Evolutionary conservation across 2,797 vertebrate genomes (phyloP).

Genomic region (Pangasius larnaudii): DNA sequence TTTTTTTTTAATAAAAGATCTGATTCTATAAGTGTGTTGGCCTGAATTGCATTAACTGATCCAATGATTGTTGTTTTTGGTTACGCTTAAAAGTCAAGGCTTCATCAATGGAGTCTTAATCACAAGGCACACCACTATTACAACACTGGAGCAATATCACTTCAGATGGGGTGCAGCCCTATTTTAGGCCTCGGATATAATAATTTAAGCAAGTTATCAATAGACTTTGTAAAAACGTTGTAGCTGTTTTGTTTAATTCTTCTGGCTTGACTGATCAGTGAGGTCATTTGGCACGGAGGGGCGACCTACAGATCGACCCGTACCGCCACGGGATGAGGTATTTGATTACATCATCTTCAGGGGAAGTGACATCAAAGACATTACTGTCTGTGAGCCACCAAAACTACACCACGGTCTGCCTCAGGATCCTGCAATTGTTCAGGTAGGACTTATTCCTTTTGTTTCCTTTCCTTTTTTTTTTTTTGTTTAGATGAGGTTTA

Average conservation of each 20-base stretch:
- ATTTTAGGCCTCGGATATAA: background rate
- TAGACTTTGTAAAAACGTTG: too few relatives aligned
- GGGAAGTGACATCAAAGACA: slow-evolving; percentile 96
- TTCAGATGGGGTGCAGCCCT: too few relatives aligned
- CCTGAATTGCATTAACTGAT: background rate
- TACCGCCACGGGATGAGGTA: slow-evolving; percentile 87
- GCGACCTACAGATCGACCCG: slow-evolving; percentile 89
- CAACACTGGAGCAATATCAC: background rate
- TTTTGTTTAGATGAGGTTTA: background rate
- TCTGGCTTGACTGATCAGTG: slow-evolving; percentile 71
- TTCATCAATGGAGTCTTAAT: background rate
- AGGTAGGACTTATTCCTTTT: slow-evolving; percentile 69
- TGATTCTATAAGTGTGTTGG: background rate
- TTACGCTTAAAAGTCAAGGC: background rate
- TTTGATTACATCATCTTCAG: slow-evolving; percentile 98
- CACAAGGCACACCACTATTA: too few relatives aligned
- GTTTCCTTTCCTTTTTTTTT: background rate
- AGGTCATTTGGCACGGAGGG: slow-evolving; percentile 96
- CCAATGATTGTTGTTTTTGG: background rate
- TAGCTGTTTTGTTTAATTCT: slow-evolving; percentile 21
- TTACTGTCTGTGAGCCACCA: slow-evolving; percentile 89
- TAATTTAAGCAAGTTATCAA: background rate
- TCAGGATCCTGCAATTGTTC: slow-evolving; percentile 93
- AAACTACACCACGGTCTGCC: slow-evolving; percentile 88
- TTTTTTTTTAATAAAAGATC: background rate